Conservation (phyloP, 2,888 invertebrate species). For the Agrochola circellaris region DNA sequence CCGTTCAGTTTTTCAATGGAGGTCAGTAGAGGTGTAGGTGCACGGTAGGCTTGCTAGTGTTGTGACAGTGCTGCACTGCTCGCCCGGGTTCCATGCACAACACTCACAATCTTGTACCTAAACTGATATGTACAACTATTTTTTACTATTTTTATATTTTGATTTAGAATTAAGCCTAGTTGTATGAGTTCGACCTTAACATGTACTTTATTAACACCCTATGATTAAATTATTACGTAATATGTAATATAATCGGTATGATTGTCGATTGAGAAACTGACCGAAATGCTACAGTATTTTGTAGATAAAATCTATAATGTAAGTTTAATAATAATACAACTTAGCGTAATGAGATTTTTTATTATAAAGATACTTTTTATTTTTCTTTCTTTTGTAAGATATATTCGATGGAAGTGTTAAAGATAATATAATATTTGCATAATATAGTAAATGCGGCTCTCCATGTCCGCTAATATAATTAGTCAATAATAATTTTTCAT, state of each 20-base stretch:
- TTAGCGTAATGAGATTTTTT: constrained; percentile 90
- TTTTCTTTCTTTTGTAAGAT: constrained; percentile 91
- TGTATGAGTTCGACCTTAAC: constrained; percentile 88
- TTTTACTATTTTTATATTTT: constrained; percentile 91
- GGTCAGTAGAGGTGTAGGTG: constrained; percentile 71
- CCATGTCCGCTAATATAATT: constrained; percentile 93
- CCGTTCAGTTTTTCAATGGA: constrained; percentile 88
- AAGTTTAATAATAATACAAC: constrained; percentile 89
- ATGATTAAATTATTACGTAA: constrained; percentile 86
- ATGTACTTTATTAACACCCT: constrained; percentile 86
- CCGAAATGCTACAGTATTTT: constrained; percentile 89
- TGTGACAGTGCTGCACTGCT: constrained; percentile 28
- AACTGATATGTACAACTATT: constrained; percentile 88
- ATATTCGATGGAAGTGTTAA: constrained; percentile 91
- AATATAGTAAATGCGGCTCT: constrained; percentile 92
- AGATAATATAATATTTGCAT: constrained; percentile 92
- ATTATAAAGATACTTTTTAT: constrained; percentile 90
- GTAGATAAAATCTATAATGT: constrained; percentile 91
- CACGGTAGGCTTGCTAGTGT: constrained; percentile 72
- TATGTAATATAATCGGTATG: constrained; percentile 76
- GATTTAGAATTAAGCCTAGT: constrained; percentile 90
- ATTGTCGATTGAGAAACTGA: constrained; percentile 88
- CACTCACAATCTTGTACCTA: constrained; percentile 85
- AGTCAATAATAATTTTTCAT: constrained; percentile 96
- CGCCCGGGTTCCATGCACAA: constrained; percentile 81